Evolutionary conservation across 1,140 invertebrate species (phyloP).

Genomic region (Scylla paramamosain): DNA sequence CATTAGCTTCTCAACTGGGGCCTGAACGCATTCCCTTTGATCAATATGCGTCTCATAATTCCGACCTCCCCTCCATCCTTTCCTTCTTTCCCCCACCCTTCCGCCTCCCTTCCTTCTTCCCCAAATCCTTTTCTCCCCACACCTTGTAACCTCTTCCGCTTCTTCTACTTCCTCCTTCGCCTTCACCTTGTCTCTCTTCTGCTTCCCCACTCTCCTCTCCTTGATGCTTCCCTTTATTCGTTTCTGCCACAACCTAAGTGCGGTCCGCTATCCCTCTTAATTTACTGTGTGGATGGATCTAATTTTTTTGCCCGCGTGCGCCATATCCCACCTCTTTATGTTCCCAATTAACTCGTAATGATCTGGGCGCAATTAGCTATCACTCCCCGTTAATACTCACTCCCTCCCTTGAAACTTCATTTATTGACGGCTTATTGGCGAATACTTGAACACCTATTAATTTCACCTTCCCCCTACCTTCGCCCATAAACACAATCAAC

Average conservation of each 20-base stretch:
- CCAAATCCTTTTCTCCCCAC: not conserved
- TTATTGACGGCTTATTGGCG: not conserved
- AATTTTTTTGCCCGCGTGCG: not conserved
- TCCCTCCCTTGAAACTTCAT: not conserved
- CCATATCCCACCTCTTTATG: constrained; percentile 11
- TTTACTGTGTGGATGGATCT: constrained; percentile 8
- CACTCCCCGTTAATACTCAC: not conserved
- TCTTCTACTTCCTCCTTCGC: not conserved
- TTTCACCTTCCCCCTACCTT: not conserved
- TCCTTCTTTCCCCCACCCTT: not conserved
- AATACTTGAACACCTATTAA: constrained; percentile 24
- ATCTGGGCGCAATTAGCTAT: not conserved
- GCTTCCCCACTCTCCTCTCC: not conserved
- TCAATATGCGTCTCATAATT: constrained; percentile 26
- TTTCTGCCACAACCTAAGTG: not conserved
- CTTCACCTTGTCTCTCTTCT: not conserved
- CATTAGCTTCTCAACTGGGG: not conserved
- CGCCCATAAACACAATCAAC: not conserved
- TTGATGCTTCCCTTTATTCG: not conserved
- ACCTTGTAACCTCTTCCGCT: not conserved
- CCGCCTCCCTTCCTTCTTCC: not conserved
- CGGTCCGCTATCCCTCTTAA: not conserved
- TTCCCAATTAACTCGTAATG: constrained; percentile 11
- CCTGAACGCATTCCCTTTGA: constrained; percentile 10
- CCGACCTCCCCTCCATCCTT: not conserved